Percentiles rank a stretch among this genome's conserved stretches.
Evolutionary conservation across 2,113 vertebrate species (phyloP).

Genomic region (Rallus limicola): DNA sequence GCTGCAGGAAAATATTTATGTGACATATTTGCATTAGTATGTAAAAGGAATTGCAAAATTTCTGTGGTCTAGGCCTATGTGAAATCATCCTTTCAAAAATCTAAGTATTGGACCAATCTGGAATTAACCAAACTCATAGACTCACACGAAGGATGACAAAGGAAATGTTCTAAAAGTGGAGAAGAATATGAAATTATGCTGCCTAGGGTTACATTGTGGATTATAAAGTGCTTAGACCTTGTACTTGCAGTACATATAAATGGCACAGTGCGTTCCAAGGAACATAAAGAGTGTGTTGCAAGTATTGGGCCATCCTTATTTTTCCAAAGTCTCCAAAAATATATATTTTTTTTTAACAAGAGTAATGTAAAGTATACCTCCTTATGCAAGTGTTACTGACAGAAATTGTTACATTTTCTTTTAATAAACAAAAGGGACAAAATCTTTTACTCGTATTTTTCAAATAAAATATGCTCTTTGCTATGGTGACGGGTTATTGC

Average conservation of each 20-base stretch:
- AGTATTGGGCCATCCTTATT: constrained; percentile 57
- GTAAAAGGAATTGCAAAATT: not conserved
- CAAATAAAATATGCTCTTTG: constrained; percentile 56
- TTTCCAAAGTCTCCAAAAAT: constrained; percentile 67
- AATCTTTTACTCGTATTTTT: constrained; percentile 50
- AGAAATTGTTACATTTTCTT: constrained; percentile 49
- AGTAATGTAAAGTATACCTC: constrained; percentile 64
- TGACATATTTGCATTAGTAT: not conserved
- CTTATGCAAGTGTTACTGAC: constrained; percentile 64
- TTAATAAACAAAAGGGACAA: constrained; percentile 66
- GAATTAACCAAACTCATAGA: not conserved
- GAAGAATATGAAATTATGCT: not conserved
- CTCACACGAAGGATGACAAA: not conserved
- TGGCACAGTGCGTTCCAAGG: constrained; percentile 17
- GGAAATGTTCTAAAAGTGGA: not conserved
- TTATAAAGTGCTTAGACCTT: not conserved
- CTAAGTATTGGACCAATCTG: not conserved
- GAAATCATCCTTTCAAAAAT: not conserved
- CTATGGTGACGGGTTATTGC: constrained; percentile 12
- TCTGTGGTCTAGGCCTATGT: not conserved
- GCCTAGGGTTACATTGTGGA: not conserved
- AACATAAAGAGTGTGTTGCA: constrained; percentile 1
- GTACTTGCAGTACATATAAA: constrained; percentile 9
- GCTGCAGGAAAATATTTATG: not conserved
- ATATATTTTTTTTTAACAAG: constrained; percentile 63